A percentile compares a stretch with the other conserved stretches of the same genome.
phyloP scores from a whole-genome alignment of 2,113 vertebrate species.

The Petromus typicus region DNA sequence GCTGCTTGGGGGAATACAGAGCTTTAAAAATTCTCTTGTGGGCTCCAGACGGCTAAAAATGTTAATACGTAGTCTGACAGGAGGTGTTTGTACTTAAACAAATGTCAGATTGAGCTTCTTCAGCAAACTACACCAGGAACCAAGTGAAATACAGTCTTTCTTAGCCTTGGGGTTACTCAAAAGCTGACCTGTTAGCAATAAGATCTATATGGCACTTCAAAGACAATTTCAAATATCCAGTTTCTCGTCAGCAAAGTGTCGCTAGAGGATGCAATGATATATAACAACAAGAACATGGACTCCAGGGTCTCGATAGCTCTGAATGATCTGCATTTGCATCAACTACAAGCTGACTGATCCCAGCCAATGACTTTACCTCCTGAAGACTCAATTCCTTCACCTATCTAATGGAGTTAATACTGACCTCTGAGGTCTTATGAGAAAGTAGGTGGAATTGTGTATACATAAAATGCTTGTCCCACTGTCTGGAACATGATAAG shows the following conservation, averaged over 20 bases:
- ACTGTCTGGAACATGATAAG: neutral
- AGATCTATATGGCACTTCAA: neutral
- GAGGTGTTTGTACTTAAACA: neutral
- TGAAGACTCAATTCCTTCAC: neutral
- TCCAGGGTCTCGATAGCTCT: neutral
- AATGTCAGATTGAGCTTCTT: neutral
- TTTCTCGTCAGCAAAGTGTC: neutral
- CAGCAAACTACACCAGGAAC: neutral
- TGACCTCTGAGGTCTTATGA: neutral
- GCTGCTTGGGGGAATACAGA: neutral
- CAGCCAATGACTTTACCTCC: neutral
- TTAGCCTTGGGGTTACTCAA: neutral
- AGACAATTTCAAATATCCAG: neutral
- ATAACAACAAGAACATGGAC: neutral
- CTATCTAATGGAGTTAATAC: neutral
- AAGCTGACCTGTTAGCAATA: neutral
- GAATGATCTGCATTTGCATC: neutral
- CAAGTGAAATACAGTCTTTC: neutral
- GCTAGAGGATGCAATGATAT: neutral
- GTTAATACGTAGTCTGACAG: neutral
- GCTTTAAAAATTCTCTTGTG: neutral
- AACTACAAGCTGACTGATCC: neutral
- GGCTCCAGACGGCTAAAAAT: neutral
- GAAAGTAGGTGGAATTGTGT: neutral
- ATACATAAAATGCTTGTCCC: neutral